Conservation (phyloP, 2,797 vertebrate species). For the Xiphophorus birchmanni region DNA sequence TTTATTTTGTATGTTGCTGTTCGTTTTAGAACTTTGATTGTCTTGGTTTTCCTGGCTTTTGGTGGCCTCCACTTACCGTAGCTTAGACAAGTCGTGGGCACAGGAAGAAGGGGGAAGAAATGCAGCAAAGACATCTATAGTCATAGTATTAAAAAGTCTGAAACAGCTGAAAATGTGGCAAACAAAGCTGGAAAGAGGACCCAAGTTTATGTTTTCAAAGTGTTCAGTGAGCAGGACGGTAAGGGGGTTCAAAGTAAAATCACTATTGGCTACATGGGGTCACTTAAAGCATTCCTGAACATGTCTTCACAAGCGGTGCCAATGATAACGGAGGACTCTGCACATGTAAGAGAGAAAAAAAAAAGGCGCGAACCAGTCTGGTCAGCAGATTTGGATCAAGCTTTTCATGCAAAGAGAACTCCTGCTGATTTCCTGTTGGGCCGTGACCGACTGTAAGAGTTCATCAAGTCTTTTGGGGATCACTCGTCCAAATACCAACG, state of each 20-base stretch:
- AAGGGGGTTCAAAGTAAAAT: neutral
- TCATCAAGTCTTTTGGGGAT: conserved; percentile 76
- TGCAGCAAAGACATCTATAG: neutral
- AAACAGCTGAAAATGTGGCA: neutral
- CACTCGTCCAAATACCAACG: conserved; percentile 74
- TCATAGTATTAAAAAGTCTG: neutral
- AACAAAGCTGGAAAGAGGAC: neutral
- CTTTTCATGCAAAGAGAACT: conserved; percentile 72
- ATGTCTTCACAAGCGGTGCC: neutral
- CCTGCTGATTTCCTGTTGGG: conserved; percentile 77
- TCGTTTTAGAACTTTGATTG: neutral
- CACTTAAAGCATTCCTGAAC: neutral
- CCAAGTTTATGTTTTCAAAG: neutral
- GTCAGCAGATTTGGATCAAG: conserved; percentile 75
- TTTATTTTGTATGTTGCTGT: neutral
- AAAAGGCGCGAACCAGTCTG: conserved; percentile 65
- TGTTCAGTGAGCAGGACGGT: neutral
- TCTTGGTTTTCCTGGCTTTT: neutral
- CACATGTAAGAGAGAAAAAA: conserved; percentile 41
- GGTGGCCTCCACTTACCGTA: neutral
- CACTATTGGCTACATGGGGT: neutral
- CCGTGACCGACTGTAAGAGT: conserved; percentile 80
- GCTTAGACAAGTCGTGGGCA: neutral
- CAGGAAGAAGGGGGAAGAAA: neutral
- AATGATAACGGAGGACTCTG: neutral